Evolutionary conservation across 2,113 vertebrate genomes (phyloP), one percentile per base, ranked within the genome.

Genomic region (Penelope pileata): DNA sequence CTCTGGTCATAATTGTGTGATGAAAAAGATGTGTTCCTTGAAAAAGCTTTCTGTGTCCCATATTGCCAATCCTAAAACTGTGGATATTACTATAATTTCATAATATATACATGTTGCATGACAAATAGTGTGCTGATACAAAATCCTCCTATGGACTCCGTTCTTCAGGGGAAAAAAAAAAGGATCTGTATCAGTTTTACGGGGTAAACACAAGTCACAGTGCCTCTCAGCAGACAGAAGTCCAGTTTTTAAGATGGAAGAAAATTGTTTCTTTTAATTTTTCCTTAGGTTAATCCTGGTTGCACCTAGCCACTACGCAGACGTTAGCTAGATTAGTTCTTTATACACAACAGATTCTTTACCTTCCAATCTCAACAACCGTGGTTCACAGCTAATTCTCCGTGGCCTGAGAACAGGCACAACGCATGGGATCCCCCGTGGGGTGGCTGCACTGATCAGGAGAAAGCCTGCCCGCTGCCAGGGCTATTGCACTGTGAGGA

Each of bases 401-500:
- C 3, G 0, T 32, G 12, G 50, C 59, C 64, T 38, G 54, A 10
- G 27, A 34, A 10, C 7, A 32, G 47, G 59, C 11, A 2, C 27
- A 11, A 11, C 2, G 13, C 30, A 10, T 1, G 1, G 1, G 8
- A 6, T 18, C 34, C 54, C 2, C 11, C 7, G 1, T 5, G 1
- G 2, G 7, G n/a, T 2, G 6, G 34, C 10, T 19, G 18, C 3
- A 19, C 7, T 16, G 23, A n/a, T 11, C 16, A 34, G 40, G 24
- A 38, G 66, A 0, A 4, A 59, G 38, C 1, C 1, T 3, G 38
- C 10, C 2, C 5, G 62, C 5, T 3, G 3, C 17, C 24, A 36
- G 69, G 77, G 19, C 54, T 18, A 7, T 12, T 36, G 7, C 54
- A 6, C 43, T 23, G 19, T 3, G 36, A 66, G 26, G 29, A 43